Evolutionary conservation across 2,797 vertebrate genomes (phyloP).

Genomic region (Ibycter americanus): DNA sequence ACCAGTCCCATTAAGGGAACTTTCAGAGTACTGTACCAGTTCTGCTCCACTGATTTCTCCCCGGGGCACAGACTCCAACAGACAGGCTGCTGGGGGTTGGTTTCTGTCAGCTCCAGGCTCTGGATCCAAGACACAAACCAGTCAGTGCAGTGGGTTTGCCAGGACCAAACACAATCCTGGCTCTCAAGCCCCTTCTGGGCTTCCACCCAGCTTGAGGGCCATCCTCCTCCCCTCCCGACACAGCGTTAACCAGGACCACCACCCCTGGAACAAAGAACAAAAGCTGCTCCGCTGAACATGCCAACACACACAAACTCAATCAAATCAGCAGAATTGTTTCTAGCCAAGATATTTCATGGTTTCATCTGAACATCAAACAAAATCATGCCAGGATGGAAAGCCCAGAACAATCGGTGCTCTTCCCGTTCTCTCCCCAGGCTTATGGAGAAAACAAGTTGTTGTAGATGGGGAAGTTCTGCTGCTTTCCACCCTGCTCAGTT

Average conservation of each 20-base stretch:
- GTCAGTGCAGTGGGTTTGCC: not conserved
- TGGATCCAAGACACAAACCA: not conserved
- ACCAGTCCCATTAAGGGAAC: not conserved
- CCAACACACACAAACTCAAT: not conserved
- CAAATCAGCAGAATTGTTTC: not conserved
- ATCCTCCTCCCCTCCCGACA: not conserved
- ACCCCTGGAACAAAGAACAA: not conserved
- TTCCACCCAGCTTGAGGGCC: not conserved
- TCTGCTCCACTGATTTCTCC: not conserved
- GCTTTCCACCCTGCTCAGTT: not conserved
- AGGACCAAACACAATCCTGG: not conserved
- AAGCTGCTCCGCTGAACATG: not conserved
- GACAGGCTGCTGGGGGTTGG: not conserved
- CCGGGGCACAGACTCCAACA: not conserved
- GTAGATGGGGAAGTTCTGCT: not conserved
- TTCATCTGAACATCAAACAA: not conserved
- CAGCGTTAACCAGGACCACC: not conserved
- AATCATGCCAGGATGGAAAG: not conserved
- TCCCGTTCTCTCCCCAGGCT: not conserved
- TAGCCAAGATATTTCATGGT: not conserved
- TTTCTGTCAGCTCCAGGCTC: not conserved
- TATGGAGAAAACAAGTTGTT: not conserved
- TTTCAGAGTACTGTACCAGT: not conserved
- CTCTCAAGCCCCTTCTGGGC: not conserved
- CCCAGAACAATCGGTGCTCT: not conserved